phyloP scores from a whole-genome alignment of 2,888 invertebrate species.

The Phania funesta region DNA sequence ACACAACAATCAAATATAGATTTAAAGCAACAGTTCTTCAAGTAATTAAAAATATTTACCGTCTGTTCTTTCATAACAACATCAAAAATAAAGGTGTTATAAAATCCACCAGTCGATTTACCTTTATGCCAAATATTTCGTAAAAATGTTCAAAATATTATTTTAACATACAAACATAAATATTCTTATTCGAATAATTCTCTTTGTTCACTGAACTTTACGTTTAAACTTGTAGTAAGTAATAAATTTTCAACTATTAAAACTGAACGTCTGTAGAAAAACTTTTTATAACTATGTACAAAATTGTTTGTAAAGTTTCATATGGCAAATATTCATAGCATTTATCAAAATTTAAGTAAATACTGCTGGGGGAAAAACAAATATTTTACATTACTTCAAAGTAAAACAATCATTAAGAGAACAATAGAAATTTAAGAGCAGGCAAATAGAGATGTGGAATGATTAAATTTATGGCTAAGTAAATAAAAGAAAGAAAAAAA shows the following conservation, averaged over 20 bases:
- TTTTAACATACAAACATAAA: background rate
- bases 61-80: no score
- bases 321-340: background rate
- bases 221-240: background rate
- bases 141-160: background rate
- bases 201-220: conserved; percentile 11
- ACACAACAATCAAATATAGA: no score
- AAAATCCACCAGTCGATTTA: no score
- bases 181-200: background rate
- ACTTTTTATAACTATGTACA: background rate
- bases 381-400: conserved; percentile 21
- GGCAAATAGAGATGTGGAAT: background rate
- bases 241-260: conserved; percentile 17
- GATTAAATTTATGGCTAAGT: background rate
- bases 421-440: conserved; percentile 22
- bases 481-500: background rate
- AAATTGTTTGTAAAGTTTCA: background rate
- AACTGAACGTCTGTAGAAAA: background rate
- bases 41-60: no score
- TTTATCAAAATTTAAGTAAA: conserved; percentile 39
- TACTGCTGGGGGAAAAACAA: background rate
- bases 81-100: no score
- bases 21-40: no score
- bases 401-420: conserved; percentile 13
- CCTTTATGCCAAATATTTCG: background rate